A percentile compares a stretch with the other conserved stretches of the same genome.
These are phyloP conservation scores for Caloenas nicobarica DNA, from an alignment of 2,113 vertebrate species.

Conservation along the genomic window DNA sequence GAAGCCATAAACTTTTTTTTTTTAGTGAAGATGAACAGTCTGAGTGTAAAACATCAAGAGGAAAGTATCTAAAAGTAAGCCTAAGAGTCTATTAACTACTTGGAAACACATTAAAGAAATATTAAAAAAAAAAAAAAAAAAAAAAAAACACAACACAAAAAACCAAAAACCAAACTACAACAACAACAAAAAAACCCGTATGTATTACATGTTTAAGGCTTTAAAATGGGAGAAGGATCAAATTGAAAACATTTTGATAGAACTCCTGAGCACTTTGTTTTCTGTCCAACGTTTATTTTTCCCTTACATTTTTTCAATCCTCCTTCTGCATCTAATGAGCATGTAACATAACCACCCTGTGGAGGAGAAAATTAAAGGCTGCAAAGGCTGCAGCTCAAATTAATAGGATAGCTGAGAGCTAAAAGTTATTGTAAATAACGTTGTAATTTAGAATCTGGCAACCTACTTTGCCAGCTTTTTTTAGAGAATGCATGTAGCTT, in stretches of 20 bases:
- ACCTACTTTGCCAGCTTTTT: background rate
- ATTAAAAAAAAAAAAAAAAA: background rate
- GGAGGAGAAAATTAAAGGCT: conserved; percentile 55
- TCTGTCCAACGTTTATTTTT: conserved; percentile 34
- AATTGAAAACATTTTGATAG: background rate
- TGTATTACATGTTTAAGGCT: background rate
- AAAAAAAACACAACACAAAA: too few relatives aligned
- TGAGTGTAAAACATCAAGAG: background rate
- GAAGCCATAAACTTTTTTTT: background rate
- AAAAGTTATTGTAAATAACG: conserved; percentile 41
- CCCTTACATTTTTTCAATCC: conserved; percentile 6
- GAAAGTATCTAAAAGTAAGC: background rate
- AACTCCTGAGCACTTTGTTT: conserved; percentile 39
- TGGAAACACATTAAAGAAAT: conserved; percentile 26
- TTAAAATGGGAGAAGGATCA: background rate
- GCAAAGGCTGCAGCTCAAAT: background rate
- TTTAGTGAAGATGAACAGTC: background rate
- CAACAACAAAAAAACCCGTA: too few relatives aligned
- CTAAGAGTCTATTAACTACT: background rate
- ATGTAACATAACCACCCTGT: background rate
- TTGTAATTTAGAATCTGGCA: background rate
- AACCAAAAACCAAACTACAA: too few relatives aligned
- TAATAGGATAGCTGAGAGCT: conserved; percentile 30
- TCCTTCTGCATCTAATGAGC: conserved; percentile 17
- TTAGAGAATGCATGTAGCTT: background rate